These are phyloP conservation scores for Chitala chitala DNA, from an alignment of 2,113 vertebrate genomes.

Conservation along the genomic window DNA sequence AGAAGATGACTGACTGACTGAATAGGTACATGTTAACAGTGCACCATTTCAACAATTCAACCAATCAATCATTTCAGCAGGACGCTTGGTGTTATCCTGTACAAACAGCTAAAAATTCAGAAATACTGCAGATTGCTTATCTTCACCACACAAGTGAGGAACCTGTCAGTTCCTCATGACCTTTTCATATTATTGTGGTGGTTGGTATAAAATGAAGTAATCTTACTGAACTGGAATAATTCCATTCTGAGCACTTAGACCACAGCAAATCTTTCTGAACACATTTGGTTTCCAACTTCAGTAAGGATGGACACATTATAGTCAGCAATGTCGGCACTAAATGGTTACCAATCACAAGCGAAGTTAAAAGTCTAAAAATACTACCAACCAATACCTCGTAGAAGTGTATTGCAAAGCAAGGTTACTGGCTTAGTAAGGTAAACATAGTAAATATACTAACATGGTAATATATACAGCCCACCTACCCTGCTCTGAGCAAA, in stretches of 20 bases:
- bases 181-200: background rate
- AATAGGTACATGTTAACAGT: background rate
- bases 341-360: background rate
- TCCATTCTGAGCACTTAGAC: background rate
- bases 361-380: no score
- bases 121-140: background rate
- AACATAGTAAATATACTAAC: no score
- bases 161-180: background rate
- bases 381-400: no score
- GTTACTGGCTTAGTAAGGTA: no score
- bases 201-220: background rate
- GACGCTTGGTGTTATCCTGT: no score
- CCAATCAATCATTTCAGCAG: no score
- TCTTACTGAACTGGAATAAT: no score
- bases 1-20: no score
- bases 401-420: no score
- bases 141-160: background rate
- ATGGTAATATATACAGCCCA: no score
- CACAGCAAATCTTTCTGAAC: background rate
- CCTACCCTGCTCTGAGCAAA: no score
- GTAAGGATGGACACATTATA: background rate
- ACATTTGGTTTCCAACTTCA: background rate
- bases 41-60: background rate
- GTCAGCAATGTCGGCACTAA: background rate
- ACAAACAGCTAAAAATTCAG: no score